phyloP scores from a whole-genome alignment of 2,797 vertebrate genomes.

The Phalanger gymnotis region DNA sequence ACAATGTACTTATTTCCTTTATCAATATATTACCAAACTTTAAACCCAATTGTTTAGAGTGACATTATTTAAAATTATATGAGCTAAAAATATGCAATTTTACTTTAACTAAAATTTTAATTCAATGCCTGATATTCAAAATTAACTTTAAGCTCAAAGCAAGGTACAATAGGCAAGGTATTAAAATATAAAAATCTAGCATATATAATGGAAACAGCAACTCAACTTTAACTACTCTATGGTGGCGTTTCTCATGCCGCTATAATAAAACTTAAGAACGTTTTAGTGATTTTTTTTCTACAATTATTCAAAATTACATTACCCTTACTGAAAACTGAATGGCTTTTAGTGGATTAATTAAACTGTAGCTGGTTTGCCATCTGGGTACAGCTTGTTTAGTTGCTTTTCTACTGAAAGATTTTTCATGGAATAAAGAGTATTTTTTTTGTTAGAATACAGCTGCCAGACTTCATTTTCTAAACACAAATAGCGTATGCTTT shows the following conservation, averaged over 20 bases:
- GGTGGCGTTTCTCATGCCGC: constrained; percentile 83
- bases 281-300: constrained; percentile 86
- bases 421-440: constrained; percentile 84
- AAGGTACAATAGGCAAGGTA: constrained; percentile 74
- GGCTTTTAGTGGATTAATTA: constrained; percentile 92
- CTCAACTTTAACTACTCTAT: constrained; percentile 85
- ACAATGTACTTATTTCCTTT: constrained; percentile 32
- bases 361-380: constrained; percentile 90
- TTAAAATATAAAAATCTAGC: constrained; percentile 77
- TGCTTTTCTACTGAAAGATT: constrained; percentile 84
- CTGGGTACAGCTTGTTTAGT: constrained; percentile 88
- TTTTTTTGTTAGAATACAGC: constrained; percentile 82
- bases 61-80: constrained; percentile 26
- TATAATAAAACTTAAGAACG: constrained; percentile 88
- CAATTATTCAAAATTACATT: constrained; percentile 91
- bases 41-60: constrained; percentile 18
- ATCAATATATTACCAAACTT: constrained; percentile 48
- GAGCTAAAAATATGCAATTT: constrained; percentile 48
- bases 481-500: constrained; percentile 77
- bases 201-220: constrained; percentile 83
- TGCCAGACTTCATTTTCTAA: constrained; percentile 81
- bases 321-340: constrained; percentile 89
- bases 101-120: constrained; percentile 17
- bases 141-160: constrained; percentile 59
- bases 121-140: constrained; percentile 66